Percentiles rank a stretch among this genome's conserved stretches.
These are phyloP conservation scores for Tympanuchus pallidicinctus DNA, from an alignment of 2,113 vertebrate genomes.

Conservation along the genomic window DNA sequence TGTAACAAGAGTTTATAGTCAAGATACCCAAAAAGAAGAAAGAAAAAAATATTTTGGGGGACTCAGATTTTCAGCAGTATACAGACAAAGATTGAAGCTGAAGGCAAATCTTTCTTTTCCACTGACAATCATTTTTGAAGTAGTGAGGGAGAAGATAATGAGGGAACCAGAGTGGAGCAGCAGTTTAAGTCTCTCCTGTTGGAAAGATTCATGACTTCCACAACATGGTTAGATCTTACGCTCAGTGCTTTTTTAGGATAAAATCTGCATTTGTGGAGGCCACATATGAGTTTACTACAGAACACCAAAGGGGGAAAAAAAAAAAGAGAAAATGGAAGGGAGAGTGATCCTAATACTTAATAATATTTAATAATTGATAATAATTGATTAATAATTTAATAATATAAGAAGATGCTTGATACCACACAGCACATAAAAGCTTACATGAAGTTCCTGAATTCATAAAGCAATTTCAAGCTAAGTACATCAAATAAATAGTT, in stretches of 20 bases:
- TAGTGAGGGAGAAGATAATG: not conserved
- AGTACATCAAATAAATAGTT: not conserved
- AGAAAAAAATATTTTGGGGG: not conserved
- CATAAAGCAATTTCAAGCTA: not conserved
- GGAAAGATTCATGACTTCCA: not conserved
- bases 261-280: not conserved
- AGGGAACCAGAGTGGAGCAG: not conserved
- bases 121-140: not conserved
- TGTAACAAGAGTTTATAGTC: not conserved
- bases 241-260: not conserved
- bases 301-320: not conserved
- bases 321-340: not conserved
- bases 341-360: not conserved
- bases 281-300: not conserved
- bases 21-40: not conserved
- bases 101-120: not conserved
- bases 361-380: no score
- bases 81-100: not conserved
- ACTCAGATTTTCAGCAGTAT: not conserved
- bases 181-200: not conserved
- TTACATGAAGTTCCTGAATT: not conserved
- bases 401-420: not conserved
- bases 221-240: not conserved
- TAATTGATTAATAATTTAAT: no score
- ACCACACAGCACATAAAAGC: not conserved